Evolutionary conservation across 2,113 vertebrate genomes (phyloP), one percentile per base, ranked within the genome.

Genomic region (Eulacestoma nigropectus): DNA sequence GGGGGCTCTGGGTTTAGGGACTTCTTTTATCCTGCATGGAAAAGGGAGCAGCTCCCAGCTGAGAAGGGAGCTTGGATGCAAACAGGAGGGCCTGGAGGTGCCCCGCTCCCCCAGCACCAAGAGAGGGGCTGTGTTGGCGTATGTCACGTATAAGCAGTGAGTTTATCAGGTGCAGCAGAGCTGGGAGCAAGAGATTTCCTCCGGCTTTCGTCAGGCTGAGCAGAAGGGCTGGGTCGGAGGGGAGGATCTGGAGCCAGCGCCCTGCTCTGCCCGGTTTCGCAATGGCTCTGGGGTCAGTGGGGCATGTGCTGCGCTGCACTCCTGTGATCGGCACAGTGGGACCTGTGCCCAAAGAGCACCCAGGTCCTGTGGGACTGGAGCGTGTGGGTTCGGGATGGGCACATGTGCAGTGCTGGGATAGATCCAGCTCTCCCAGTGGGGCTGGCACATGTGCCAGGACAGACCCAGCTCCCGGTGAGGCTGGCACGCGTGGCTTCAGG

Each of bases 121-220:
- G 1, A 25, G 25, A 11, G 21, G 23, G 53, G 53, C 63, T 6
- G 20, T 59, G 79, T 1, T 3, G 42, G 64, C 74, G 26, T 73
- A 26, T 3, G 25, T 32, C 55, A 16, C 1, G 3, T 11, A 2
- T 1, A 0, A 44, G 8, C 1, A 15, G 32, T 1, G 64, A 39
- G 19, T 41, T 84, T 83, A n/a, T 56, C 60, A 13, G 65, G 60
- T 30, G 74, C 5, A 9, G n/a, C 74, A 52, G 69, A 0, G 50
- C 74, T 18, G 57, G 2, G 44, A 74, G 74, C 19, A 0, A 16
- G 80, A 82, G 62, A 78, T 62, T 55, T 55, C 37, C 37, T 21
- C 39, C 1, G 3, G 30, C 16, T 82, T 87, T 60, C 26, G 11
- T 84, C 65, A 78, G 74, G 37, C 21, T 4, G 67, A 16, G 18